These are phyloP conservation scores for Patiria pectinifera DNA, from an alignment of 53 echinoderm and acorn worm genomes.

Conservation along the genomic window DNA sequence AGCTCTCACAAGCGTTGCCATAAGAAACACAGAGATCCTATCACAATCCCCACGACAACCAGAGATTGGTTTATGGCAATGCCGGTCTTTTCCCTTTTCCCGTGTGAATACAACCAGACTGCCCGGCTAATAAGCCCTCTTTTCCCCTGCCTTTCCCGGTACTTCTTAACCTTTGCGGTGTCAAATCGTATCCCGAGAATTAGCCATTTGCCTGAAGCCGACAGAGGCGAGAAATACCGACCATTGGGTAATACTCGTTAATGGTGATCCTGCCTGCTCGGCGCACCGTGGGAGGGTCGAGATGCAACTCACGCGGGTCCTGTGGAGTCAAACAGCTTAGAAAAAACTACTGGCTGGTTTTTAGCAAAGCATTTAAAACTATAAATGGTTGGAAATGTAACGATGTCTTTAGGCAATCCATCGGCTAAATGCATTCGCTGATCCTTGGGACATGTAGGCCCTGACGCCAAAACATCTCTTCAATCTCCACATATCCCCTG, in stretches of 20 bases:
- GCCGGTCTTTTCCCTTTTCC: not conserved
- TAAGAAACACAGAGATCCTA: too few relatives aligned
- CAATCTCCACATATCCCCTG: not conserved
- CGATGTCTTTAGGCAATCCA: not conserved
- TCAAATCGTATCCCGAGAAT: not conserved
- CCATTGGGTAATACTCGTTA: not conserved
- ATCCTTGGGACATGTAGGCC: not conserved
- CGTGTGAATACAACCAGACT: not conserved
- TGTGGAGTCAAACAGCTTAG: conserved; percentile 9
- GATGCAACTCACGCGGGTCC: not conserved
- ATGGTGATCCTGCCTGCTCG: not conserved
- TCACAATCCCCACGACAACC: too few relatives aligned
- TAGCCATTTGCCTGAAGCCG: not conserved
- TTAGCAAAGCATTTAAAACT: too few relatives aligned
- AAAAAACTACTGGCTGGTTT: not conserved
- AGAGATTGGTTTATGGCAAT: not conserved
- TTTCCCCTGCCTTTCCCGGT: not conserved
- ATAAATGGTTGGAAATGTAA: not conserved
- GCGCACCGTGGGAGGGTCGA: not conserved
- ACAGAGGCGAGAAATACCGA: not conserved
- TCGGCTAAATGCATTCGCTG: not conserved
- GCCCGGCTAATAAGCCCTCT: not conserved
- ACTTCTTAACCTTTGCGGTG: not conserved
- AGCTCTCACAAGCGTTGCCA: too few relatives aligned
- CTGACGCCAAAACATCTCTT: not conserved